Base-by-base conservation (phyloP, 2,888 invertebrate genomes). In the Hoplodrina ambigua region DNA sequence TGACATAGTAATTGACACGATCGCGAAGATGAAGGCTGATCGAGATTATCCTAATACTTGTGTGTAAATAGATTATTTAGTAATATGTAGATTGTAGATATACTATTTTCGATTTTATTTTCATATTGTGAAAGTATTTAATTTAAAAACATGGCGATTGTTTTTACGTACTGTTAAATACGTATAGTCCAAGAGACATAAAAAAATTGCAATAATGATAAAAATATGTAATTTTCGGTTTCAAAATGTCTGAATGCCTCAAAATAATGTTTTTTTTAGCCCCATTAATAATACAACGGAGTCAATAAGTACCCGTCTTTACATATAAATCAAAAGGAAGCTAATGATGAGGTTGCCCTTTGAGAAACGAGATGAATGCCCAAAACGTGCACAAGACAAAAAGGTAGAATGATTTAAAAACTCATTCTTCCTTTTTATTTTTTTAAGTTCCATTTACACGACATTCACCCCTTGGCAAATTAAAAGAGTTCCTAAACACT, bases 1-100 rank as follows among this genome's bases (percentile, higher is more conserved):
- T 91, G 89, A 88, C 89, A 87, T 80, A 82, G 78, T 83, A 79
- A 81, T 79, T 81, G 82, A 86, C 69, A 62, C 55, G 58, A 49
- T 55, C 84, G 76, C 71, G 50, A 52, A 62, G 65, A 64, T 55
- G 55, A 74, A 49, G 49, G 37, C 11, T 30, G 44, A 46, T 73
- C 10, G 17, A 62, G 56, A 69, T 78, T 65, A 62, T 25, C 20
- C 17, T 25, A n/a, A n/a, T n/a, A 15, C 44, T 8, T 10, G 52
- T 46, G 33, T 30, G 1, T 58, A 55, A 44, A 25, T 61, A 15
- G 30, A 68, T 61, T 54, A 60, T 63, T 50, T 67, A 37, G 33
- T 37, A 53, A 25, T 37, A 46, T 7, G 1, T 15, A 46, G 8
- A 41, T 13, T 41, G 13, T 41, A 11, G 0, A 1, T 0, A 13